Conservation (phyloP, 53 echinoderm and acorn worm genomes). For the Paelopatides confundens region DNA sequence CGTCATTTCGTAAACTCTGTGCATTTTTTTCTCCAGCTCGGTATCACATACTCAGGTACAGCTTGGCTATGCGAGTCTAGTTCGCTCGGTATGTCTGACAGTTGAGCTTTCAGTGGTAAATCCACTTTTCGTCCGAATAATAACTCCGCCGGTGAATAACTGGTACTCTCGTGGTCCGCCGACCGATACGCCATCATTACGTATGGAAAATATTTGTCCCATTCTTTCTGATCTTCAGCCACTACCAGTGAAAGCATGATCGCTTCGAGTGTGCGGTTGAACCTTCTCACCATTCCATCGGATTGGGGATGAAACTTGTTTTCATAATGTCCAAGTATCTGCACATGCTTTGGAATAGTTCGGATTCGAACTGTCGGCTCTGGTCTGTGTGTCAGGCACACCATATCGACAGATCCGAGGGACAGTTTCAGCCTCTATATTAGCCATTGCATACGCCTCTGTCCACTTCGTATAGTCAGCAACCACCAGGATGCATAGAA, state of each 20-base stretch:
- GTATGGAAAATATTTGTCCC: slow-evolving; percentile 35
- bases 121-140: slow-evolving; percentile 50
- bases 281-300: slow-evolving; percentile 56
- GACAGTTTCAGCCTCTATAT: slow-evolving; percentile 49
- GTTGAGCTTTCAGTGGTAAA: neutral
- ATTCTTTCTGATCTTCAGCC: slow-evolving; percentile 47
- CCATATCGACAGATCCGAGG: slow-evolving; percentile 53
- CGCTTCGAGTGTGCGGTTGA: slow-evolving; percentile 48
- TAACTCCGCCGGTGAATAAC: slow-evolving; percentile 9
- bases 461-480: slow-evolving; percentile 72
- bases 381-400: slow-evolving; percentile 5
- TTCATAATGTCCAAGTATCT: slow-evolving; percentile 16
- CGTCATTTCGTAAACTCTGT: neutral
- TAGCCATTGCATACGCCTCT: slow-evolving; percentile 53
- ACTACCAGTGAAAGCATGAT: slow-evolving; percentile 51
- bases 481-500: slow-evolving; percentile 47
- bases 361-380: slow-evolving; percentile 49
- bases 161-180: slow-evolving; percentile 48
- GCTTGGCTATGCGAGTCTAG: too few species aligned
- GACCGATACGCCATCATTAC: slow-evolving; percentile 64
- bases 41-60: neutral
- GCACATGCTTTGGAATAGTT: slow-evolving; percentile 48
- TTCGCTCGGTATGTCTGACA: neutral
- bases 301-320: slow-evolving; percentile 58
- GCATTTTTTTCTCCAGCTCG: neutral